Evolutionary conservation across 2,797 vertebrate genomes (phyloP).

Genomic region (Trachops cirrhosus): DNA sequence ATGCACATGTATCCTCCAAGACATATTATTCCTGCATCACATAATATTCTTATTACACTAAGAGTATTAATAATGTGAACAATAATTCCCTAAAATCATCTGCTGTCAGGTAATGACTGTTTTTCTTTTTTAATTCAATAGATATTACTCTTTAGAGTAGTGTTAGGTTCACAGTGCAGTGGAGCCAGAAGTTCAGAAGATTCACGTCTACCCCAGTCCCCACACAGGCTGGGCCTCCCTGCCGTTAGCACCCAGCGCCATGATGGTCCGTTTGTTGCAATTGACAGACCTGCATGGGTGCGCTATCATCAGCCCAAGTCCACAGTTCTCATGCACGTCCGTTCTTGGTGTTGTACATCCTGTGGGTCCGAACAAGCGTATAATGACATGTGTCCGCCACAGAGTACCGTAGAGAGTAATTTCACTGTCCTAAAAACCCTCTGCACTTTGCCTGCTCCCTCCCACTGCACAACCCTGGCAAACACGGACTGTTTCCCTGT

Average conservation of each 20-base stretch:
- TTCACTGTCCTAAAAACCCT: neutral
- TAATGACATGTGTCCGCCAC: neutral
- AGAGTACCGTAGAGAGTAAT: neutral
- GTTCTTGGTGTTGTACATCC: neutral
- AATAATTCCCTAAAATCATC: neutral
- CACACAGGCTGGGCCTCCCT: neutral
- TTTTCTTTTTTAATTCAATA: neutral
- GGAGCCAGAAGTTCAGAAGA: neutral
- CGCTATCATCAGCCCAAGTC: neutral
- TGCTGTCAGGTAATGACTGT: neutral
- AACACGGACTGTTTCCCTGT: neutral
- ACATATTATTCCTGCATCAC: neutral
- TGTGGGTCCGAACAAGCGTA: neutral
- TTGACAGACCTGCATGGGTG: neutral
- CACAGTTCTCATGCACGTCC: neutral
- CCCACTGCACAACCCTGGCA: neutral
- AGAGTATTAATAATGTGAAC: neutral
- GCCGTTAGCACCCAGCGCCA: rapidly evolving
- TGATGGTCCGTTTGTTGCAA: neutral
- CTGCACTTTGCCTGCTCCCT: too few relatives aligned
- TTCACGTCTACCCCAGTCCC: neutral
- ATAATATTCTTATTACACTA: neutral
- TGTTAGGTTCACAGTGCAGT: neutral
- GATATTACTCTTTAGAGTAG: neutral
- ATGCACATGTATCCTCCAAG: neutral